phyloP scores from a whole-genome alignment of 2,797 vertebrate species.

The Galagoides demidoff region DNA sequence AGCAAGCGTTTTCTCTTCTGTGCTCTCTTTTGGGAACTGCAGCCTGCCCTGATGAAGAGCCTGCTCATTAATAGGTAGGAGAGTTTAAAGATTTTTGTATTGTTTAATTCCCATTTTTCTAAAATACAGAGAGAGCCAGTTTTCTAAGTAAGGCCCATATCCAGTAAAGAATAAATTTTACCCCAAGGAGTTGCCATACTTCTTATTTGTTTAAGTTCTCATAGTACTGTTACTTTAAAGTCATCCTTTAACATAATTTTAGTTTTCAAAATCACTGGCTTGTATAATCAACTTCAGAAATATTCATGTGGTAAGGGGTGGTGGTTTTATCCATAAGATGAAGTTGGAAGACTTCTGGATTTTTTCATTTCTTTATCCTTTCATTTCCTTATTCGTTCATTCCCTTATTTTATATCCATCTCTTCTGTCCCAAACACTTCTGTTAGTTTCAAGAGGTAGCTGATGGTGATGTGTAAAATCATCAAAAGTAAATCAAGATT shows the following conservation, averaged over 20 bases:
- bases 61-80: conserved; percentile 66
- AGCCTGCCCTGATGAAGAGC: conserved; percentile 54
- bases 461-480: conserved; percentile 3
- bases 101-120: conserved; percentile 68
- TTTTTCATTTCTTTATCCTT: not conserved
- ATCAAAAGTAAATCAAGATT: not conserved
- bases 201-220: not conserved
- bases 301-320: not conserved
- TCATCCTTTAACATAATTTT: not conserved
- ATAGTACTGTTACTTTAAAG: conserved; percentile 12
- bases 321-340: not conserved
- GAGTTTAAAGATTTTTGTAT: conserved; percentile 60
- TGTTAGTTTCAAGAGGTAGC: not conserved
- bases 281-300: not conserved
- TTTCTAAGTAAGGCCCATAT: conserved; percentile 24
- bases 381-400: not conserved
- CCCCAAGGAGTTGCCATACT: not conserved
- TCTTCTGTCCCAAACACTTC: not conserved
- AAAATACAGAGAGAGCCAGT: not conserved
- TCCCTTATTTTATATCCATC: not conserved
- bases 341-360: not conserved
- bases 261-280: conserved; percentile 6
- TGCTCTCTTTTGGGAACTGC: conserved; percentile 63
- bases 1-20: conserved; percentile 49
- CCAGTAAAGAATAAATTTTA: conserved; percentile 37